phyloP scores from a whole-genome alignment of 2,113 vertebrate genomes.

The Forbesichthys papilliferus region DNA sequence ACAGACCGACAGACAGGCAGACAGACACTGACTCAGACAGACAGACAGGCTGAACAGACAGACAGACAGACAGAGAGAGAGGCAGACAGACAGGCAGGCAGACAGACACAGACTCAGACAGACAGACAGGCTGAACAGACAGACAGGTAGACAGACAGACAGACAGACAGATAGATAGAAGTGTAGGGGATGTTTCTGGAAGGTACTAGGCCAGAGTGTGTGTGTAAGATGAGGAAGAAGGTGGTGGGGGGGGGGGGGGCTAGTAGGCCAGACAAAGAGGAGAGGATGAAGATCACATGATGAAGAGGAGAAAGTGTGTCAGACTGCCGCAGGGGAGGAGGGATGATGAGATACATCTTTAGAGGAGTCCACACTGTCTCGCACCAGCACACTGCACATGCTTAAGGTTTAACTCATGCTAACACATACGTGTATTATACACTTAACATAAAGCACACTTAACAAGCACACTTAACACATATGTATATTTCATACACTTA shows the following conservation, averaged over 20 bases:
- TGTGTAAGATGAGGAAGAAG: slow-evolving; percentile 7
- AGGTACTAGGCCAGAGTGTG: slow-evolving; percentile 25
- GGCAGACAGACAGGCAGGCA: slow-evolving; percentile 21
- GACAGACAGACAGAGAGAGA: background rate
- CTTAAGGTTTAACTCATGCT: too few species aligned
- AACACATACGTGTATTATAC: too few species aligned
- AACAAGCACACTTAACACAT: too few species aligned
- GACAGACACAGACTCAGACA: background rate
- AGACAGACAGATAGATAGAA: slow-evolving; percentile 6
- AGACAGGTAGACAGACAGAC: background rate
- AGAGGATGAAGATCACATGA: slow-evolving; percentile 24
- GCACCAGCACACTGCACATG: too few species aligned
- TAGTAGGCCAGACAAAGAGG: slow-evolving; percentile 61
- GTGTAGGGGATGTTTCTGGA: slow-evolving; percentile 6
- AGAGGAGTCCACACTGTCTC: too few species aligned
- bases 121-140: background rate
- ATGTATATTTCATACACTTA: too few species aligned
- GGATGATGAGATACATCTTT: slow-evolving; percentile 1
- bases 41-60: too few species aligned
- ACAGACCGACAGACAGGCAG: too few species aligned
- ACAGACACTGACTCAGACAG: too few species aligned
- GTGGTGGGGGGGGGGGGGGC: slow-evolving; percentile 44
- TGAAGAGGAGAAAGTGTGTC: slow-evolving; percentile 22
- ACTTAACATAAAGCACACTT: too few species aligned
- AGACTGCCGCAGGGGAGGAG: slow-evolving; percentile 20